phyloP scores from a whole-genome alignment of 1,140 invertebrate genomes.

The Caenorhabditis tropicalis region DNA sequence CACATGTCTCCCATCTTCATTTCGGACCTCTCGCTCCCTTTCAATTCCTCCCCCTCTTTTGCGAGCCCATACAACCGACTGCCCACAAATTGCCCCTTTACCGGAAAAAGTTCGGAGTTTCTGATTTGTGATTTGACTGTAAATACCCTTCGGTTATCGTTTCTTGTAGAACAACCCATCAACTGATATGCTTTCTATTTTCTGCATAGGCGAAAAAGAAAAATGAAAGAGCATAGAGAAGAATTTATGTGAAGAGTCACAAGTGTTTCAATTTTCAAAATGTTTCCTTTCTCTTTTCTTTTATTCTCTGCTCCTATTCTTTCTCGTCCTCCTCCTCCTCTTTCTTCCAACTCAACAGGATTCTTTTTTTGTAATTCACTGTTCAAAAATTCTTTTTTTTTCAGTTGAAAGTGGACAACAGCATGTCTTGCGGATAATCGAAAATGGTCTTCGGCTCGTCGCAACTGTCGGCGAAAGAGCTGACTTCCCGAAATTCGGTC shows the following conservation, averaged over 20 bases:
- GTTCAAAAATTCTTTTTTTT: neutral
- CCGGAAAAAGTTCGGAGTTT: neutral
- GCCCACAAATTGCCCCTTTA: neutral
- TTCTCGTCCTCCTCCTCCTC: neutral
- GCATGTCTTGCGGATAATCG: constrained; percentile 30
- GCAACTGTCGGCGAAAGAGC: constrained; percentile 9
- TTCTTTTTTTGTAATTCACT: no score
- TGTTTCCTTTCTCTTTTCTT: neutral
- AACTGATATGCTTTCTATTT: constrained; percentile 7
- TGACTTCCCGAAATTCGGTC: neutral
- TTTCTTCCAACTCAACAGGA: neutral
- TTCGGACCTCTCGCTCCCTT: constrained; percentile 15
- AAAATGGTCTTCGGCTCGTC: constrained; percentile 14
- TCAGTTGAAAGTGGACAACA: neutral
- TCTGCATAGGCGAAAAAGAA: neutral
- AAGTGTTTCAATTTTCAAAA: constrained; percentile 2
- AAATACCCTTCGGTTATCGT: neutral
- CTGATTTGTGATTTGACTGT: neutral
- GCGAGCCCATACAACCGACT: neutral
- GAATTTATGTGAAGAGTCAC: neutral
- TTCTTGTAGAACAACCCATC: neutral
- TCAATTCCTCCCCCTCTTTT: neutral
- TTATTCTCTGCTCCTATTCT: neutral
- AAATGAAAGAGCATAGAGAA: neutral
- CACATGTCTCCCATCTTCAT: constrained; percentile 37